Evolutionary conservation across 2,888 invertebrate species (phyloP).

Genomic region (Clanis bilineata): DNA sequence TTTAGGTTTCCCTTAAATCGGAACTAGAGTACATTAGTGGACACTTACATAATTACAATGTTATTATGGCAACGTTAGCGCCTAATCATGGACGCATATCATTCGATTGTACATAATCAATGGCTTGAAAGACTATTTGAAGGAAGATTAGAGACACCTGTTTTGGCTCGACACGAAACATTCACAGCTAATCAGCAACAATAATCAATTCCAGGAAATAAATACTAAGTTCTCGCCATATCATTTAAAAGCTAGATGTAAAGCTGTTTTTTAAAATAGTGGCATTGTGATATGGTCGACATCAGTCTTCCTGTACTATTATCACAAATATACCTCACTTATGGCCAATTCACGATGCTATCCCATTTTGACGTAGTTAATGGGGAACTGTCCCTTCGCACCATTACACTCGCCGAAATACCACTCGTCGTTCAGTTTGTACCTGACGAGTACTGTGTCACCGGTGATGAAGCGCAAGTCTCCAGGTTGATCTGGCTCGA

Average conservation of each 20-base stretch:
- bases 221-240: conserved; percentile 26
- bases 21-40: conserved; percentile 26
- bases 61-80: conserved; percentile 67
- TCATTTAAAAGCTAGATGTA: conserved; percentile 20
- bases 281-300: conserved; percentile 37
- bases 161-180: background rate
- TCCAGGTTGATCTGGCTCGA: conserved; percentile 82
- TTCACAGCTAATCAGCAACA: background rate
- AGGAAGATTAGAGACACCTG: conserved; percentile 22
- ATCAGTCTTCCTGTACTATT: conserved; percentile 42
- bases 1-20: conserved; percentile 17
- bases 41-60: conserved; percentile 41
- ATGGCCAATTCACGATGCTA: conserved; percentile 28
- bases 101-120: conserved; percentile 59
- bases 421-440: conserved; percentile 89
- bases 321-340: conserved; percentile 29
- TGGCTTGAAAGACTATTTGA: conserved; percentile 45
- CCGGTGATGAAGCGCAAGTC: conserved; percentile 62
- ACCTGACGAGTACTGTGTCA: conserved; percentile 83
- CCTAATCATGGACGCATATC: conserved; percentile 45
- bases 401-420: conserved; percentile 87
- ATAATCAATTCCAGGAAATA: conserved; percentile 15
- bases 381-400: conserved; percentile 88
- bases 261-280: conserved; percentile 29
- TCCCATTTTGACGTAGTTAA: conserved; percentile 86